Evolutionary conservation across 35 echinoderm and acorn worm genomes (phyloP).

Genomic region (Ophioderma brevispina): DNA sequence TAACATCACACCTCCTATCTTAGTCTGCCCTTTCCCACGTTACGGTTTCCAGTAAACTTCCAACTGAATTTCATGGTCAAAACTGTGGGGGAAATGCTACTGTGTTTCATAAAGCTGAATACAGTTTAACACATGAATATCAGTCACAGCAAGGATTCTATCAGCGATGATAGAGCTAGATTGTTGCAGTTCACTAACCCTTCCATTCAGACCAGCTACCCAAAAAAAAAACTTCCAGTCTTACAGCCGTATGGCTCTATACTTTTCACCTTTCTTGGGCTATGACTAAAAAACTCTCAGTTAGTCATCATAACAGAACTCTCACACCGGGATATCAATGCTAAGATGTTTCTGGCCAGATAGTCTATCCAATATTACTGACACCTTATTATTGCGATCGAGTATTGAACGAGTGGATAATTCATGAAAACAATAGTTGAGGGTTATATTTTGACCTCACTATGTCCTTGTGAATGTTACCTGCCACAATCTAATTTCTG

Average conservation of each 20-base stretch:
- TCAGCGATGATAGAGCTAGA: too few relatives aligned
- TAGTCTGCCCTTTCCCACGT: too few relatives aligned
- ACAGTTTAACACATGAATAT: too few relatives aligned
- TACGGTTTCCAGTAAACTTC: too few relatives aligned
- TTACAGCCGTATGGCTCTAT: background rate
- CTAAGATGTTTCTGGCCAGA: background rate
- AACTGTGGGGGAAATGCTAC: too few relatives aligned
- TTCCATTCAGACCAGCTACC: too few relatives aligned
- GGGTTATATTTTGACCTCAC: background rate
- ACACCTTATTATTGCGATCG: background rate
- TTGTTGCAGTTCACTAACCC: too few relatives aligned
- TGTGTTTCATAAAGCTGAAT: too few relatives aligned
- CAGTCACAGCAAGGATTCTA: too few relatives aligned
- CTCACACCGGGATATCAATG: background rate
- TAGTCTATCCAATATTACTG: background rate
- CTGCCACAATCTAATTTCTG: background rate
- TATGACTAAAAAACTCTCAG: background rate
- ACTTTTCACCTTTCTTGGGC: background rate
- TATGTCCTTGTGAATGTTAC: background rate
- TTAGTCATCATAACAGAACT: background rate
- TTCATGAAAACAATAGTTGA: background rate
- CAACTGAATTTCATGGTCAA: too few relatives aligned
- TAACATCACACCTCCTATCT: too few relatives aligned
- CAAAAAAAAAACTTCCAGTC: background rate
- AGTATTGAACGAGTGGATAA: background rate